These are phyloP conservation scores for Conger conger DNA, from an alignment of 2,113 vertebrate genomes.

Conservation along the genomic window DNA sequence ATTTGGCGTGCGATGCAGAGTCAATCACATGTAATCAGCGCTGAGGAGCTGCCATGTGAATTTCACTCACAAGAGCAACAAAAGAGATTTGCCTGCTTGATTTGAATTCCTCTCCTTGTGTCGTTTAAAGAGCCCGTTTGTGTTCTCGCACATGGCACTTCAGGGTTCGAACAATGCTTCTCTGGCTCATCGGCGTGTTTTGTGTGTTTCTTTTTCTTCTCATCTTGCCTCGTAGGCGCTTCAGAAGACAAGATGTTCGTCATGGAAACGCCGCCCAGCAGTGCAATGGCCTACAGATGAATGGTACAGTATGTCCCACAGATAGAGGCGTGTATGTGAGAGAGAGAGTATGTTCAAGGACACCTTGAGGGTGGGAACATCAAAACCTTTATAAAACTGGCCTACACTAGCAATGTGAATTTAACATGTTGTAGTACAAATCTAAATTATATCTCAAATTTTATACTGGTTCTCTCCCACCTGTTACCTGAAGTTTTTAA, in stretches of 20 bases:
- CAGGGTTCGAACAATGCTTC: not conserved
- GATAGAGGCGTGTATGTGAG: slow-evolving; percentile 14
- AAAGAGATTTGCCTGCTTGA: slow-evolving; percentile 28
- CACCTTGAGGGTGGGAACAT: not conserved
- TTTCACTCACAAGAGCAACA: slow-evolving; percentile 4
- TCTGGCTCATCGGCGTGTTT: not conserved
- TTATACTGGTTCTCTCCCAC: not conserved
- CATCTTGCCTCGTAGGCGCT: slow-evolving; percentile 72
- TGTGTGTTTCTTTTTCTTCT: slow-evolving; percentile 25
- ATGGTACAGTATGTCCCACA: slow-evolving; percentile 81
- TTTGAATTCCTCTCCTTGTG: not conserved
- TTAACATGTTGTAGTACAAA: not conserved
- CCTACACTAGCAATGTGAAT: not conserved
- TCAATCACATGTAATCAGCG: slow-evolving; percentile 26
- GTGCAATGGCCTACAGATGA: slow-evolving; percentile 90
- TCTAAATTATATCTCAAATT: not conserved
- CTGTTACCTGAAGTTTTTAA: not conserved
- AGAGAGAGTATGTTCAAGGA: not conserved
- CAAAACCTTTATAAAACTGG: not conserved
- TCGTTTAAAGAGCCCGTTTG: not conserved
- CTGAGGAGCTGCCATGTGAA: slow-evolving; percentile 25
- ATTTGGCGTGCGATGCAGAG: slow-evolving; percentile 30
- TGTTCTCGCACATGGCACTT: not conserved
- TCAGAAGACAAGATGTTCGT: slow-evolving; percentile 93
- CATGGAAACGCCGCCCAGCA: slow-evolving; percentile 95